Conservation (phyloP, 2,888 invertebrate species). For the Limulus polyphemus region DNA sequence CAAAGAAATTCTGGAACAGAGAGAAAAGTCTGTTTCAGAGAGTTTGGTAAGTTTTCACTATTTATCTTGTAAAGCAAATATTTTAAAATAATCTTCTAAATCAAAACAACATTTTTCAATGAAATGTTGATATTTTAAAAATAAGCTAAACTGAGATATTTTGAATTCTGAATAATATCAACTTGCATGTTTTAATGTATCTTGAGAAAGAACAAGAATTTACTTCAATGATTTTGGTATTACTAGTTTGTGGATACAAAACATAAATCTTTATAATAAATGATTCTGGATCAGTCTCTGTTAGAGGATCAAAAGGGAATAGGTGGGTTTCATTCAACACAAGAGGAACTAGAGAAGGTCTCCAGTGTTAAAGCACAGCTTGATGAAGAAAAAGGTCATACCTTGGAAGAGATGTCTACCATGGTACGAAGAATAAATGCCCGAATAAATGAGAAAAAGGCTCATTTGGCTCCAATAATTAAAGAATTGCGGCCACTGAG, state of each 20-base stretch:
- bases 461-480: constrained; percentile 46
- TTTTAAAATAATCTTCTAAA: no score
- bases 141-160: no score
- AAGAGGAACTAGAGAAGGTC: constrained; percentile 45
- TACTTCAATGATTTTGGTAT: no score
- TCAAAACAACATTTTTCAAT: no score
- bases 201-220: no score
- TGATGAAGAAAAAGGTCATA: constrained; percentile 43
- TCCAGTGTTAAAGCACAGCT: constrained; percentile 43
- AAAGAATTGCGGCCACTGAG: constrained; percentile 52
- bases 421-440: constrained; percentile 42
- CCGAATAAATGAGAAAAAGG: constrained; percentile 51
- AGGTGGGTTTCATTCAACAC: constrained; percentile 43
- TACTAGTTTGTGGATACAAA: no score
- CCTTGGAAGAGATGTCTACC: constrained; percentile 43
- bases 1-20: constrained; percentile 51
- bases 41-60: constrained; percentile 42
- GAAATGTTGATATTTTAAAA: no score
- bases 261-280: neutral
- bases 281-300: constrained; percentile 23
- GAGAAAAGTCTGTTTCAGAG: constrained; percentile 42
- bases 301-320: constrained; percentile 37
- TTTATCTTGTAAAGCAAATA: no score
- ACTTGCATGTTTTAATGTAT: no score
- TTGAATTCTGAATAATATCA: no score